These are phyloP conservation scores for Hemicrepidius hirtus DNA, from an alignment of 2,888 invertebrate species.

Conservation along the genomic window DNA sequence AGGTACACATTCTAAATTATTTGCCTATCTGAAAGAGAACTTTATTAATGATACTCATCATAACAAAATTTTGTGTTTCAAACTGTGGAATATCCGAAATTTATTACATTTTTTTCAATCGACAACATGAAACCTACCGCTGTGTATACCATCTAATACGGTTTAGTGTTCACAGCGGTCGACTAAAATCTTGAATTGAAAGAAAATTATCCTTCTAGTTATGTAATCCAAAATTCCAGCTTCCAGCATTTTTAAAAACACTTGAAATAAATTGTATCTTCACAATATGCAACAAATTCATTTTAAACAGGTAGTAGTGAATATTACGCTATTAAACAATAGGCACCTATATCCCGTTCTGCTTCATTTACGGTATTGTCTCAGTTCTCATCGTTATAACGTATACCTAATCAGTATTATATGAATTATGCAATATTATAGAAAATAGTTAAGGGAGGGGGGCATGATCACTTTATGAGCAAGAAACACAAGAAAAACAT, in stretches of 20 bases:
- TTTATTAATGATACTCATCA: slow-evolving; percentile 24
- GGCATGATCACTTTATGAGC: neutral
- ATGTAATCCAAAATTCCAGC: neutral
- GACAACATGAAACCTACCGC: slow-evolving; percentile 24
- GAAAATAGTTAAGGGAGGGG: neutral
- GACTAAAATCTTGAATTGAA: neutral
- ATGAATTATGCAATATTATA: neutral
- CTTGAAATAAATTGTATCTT: neutral
- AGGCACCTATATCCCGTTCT: no score
- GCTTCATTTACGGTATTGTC: no score
- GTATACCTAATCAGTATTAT: no score
- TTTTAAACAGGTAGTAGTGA: no score
- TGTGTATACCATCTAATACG: slow-evolving; percentile 10
- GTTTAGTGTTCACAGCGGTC: slow-evolving; percentile 22
- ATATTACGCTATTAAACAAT: no score
- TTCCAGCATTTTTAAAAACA: neutral
- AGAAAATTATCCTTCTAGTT: neutral
- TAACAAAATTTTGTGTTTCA: slow-evolving; percentile 9
- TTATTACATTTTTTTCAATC: slow-evolving; percentile 26
- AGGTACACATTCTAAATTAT: slow-evolving; percentile 1
- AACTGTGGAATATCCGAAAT: neutral
- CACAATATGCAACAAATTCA: no score
- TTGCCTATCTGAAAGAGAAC: neutral
- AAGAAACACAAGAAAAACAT: no score
- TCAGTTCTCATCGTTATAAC: no score